These are phyloP conservation scores for Protosalanx chinensis DNA, from an alignment of 2,797 vertebrate genomes.

Conservation along the genomic window DNA sequence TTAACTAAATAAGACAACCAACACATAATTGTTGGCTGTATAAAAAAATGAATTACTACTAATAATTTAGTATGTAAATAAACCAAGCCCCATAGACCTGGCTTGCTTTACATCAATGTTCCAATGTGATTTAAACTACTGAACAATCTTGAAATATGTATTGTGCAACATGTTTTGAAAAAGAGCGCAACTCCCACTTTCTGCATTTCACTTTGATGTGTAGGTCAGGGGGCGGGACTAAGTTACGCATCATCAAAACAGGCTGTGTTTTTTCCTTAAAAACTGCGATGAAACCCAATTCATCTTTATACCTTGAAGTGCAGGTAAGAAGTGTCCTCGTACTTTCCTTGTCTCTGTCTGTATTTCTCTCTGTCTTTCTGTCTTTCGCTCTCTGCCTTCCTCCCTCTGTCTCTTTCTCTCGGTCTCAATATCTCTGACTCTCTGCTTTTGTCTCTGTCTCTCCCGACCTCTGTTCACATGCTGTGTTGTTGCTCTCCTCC, in stretches of 20 bases:
- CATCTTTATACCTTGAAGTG: constrained; percentile 6
- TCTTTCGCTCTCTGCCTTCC: too few relatives aligned
- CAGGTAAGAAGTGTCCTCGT: constrained; percentile 33
- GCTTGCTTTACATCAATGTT: background rate
- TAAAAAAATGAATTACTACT: constrained; percentile 6
- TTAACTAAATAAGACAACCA: too few relatives aligned
- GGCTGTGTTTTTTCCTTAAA: too few relatives aligned
- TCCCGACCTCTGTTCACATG: background rate
- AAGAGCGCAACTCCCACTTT: too few relatives aligned
- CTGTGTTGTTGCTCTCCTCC: constrained; percentile 23
- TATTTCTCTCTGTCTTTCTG: background rate
- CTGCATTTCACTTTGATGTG: too few relatives aligned
- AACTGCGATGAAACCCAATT: constrained; percentile 10
- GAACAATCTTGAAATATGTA: too few relatives aligned
- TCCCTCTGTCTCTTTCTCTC: too few relatives aligned
- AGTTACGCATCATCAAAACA: too few relatives aligned
- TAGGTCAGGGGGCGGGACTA: too few relatives aligned
- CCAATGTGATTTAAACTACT: background rate
- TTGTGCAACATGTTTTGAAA: too few relatives aligned
- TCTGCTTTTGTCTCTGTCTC: background rate
- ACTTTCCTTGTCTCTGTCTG: background rate
- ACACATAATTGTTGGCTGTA: background rate
- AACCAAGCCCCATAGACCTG: too few relatives aligned
- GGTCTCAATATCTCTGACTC: too few relatives aligned
- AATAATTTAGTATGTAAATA: constrained; percentile 39